Conservation (phyloP, 2,888 invertebrate genomes). For the Ochropleura plecta region DNA sequence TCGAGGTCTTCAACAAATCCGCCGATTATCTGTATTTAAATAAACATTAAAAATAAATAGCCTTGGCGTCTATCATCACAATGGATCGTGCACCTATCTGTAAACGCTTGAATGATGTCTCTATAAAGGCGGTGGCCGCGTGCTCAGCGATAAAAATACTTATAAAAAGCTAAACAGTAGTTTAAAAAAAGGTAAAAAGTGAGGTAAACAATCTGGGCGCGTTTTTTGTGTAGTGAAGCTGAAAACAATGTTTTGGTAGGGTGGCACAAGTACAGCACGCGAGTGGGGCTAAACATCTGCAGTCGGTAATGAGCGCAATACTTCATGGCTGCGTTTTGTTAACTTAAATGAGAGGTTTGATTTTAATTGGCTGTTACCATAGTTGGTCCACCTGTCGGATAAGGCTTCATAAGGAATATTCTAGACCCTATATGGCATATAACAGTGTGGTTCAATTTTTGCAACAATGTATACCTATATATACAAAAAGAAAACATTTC, state of each 20-base stretch:
- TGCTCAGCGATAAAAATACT: conserved; percentile 86
- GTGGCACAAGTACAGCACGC: conserved; percentile 84
- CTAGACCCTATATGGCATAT: too few relatives aligned
- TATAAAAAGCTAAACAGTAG: conserved; percentile 85
- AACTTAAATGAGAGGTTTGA: conserved; percentile 40
- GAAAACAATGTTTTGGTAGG: conserved; percentile 81
- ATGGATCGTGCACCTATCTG: conserved; percentile 77
- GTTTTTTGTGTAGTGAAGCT: conserved; percentile 81
- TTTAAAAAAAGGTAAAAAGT: conserved; percentile 89
- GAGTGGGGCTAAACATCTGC: conserved; percentile 78
- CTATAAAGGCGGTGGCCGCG: conserved; percentile 84
- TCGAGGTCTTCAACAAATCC: conserved; percentile 70
- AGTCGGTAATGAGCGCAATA: conserved; percentile 58
- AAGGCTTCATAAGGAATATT: neutral
- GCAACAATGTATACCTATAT: too few relatives aligned
- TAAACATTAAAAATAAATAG: conserved; percentile 88
- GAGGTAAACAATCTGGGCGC: conserved; percentile 89
- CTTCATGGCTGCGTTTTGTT: conserved; percentile 37
- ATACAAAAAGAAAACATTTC: too few relatives aligned
- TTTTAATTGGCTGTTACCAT: conserved; percentile 19
- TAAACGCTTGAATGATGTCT: conserved; percentile 83
- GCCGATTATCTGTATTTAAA: conserved; percentile 81
- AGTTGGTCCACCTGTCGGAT: too few relatives aligned
- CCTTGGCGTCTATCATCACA: conserved; percentile 80
- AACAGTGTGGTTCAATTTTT: too few relatives aligned